These are phyloP conservation scores for Xestia ashworthii DNA, from an alignment of 2,888 invertebrate genomes.

Conservation along the genomic window DNA sequence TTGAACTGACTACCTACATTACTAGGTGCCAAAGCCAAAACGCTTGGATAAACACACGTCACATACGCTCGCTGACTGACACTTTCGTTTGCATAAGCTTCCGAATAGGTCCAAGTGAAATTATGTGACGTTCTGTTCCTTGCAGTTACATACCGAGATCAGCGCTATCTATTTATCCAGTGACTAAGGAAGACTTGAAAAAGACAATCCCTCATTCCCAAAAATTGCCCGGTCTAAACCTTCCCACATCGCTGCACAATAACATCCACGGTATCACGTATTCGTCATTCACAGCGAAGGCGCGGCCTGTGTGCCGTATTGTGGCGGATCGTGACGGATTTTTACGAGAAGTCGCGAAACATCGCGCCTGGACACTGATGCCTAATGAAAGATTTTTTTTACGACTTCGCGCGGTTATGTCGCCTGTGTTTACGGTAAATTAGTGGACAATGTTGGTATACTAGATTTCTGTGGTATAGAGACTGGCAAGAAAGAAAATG, in stretches of 20 bases:
- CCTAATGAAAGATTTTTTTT: slow-evolving; percentile 67
- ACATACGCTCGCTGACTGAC: too few relatives aligned
- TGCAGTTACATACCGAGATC: too few relatives aligned
- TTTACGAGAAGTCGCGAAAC: slow-evolving; percentile 81
- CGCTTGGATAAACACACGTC: too few relatives aligned
- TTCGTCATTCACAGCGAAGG: slow-evolving; percentile 80
- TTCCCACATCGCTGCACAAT: slow-evolving; percentile 58
- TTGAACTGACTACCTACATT: too few relatives aligned
- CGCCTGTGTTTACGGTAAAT: slow-evolving; percentile 24
- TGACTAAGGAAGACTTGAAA: too few relatives aligned
- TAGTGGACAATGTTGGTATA: slow-evolving; percentile 5
- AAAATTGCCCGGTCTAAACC: slow-evolving; percentile 47
- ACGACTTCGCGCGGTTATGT: slow-evolving; percentile 59
- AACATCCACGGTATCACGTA: slow-evolving; percentile 81
- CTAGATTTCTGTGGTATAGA: neutral
- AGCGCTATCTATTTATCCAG: too few relatives aligned
- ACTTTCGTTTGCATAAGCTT: too few relatives aligned
- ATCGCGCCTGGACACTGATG: slow-evolving; percentile 64
- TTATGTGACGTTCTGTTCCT: too few relatives aligned
- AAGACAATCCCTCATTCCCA: too few relatives aligned
- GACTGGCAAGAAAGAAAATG: neutral
- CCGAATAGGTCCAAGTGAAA: too few relatives aligned
- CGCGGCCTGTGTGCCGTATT: slow-evolving; percentile 81
- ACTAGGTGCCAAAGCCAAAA: too few relatives aligned
- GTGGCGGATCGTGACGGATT: slow-evolving; percentile 80